Base-by-base conservation (phyloP, 2,888 invertebrate genomes). In the Nycteola revayana region DNA sequence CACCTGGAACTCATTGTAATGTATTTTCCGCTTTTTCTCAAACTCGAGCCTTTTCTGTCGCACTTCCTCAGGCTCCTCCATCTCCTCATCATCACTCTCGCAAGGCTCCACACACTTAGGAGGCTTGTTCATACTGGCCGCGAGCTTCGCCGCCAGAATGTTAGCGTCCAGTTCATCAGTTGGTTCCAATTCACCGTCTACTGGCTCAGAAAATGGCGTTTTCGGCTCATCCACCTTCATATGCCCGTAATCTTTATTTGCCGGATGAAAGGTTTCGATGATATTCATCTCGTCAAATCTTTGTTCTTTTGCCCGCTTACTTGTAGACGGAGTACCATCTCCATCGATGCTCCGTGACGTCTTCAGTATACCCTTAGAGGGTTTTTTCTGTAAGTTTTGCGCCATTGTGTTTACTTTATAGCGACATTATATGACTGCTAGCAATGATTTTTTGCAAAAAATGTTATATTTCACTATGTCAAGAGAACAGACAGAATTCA, bases 241-340 rank as follows among this genome's bases (percentile, higher is more conserved):
- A 71, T 98, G 98, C 5, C 99, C 99, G 83, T 99, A 99, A 85
- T 99, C 99, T 88, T 99, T 99, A 77, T 97, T 97, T 10, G 95
- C 91, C 24, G 99, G 99, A 90, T 99, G 99, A 67, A 98, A 93
- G 0, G 99, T 99, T 54, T 98, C 98, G 61, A 99, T 91, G 53
- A 99, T 99, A 86, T 99, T 99, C 93, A 98, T 96, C 90, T 99
- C 99, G 83, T 99, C 99, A 90, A 96, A 98, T 90, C 97, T 95
- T 69, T 96, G 91, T 72, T 91, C 91, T 68, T 92, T 92, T 37
- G 79, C 49, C 42, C 86, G 76, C 50, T 85, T 85, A 52, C 88
- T 88, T 6, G 87, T 80, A 4, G 86, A 83, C 32, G 87, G 75
- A 30, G 44, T 21, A 36, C 86, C 87, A 33, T 85, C 92, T 42